Base-by-base conservation (phyloP, 2,797 vertebrate species). In the Rhynchotus rufescens region DNA sequence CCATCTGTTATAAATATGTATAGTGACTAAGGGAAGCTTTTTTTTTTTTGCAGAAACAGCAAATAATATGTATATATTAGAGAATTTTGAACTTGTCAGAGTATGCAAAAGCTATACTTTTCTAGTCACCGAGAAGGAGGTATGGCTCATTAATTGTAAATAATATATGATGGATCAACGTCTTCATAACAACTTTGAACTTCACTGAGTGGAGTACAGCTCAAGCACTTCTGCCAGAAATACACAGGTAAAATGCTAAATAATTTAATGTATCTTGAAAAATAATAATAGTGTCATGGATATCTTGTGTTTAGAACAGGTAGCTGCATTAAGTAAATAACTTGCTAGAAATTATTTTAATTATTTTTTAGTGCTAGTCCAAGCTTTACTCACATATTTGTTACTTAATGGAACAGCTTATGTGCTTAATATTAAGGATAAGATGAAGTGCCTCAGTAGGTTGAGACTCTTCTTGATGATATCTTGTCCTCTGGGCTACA, bases 361-460 rank as follows among this genome's bases (percentile, higher is more conserved):
- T 82, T 95, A 65, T 75, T 92, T 92, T 92, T 82, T 91, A 88
- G 12, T 80, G 32, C 14, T 51, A 67, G 32, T 15, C n/a, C 38
- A 59, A 32, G 36, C 71, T 68, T 91, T 66, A 80, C 83, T 90
- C 74, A 62, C 79, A 59, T 42, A 20, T 47, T 34, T 52, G 9
- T 75, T 42, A 75, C 59, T 86, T 84, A 69, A 49, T 83, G 45
- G 69, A 90, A 84, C 19, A 60, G 44, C 38, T 94, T 74, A 84
- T 59, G 59, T 92, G 51, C 56, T 90, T 72, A 80, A 68, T 61
- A 81, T 80, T 74, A 88, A 71, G 61, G 34, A 74, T 44, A 74
- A 84, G 72, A 92, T 88, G 59, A 91, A 88, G 80, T 92, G 80
- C 76, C 93, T 79, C 79, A 73, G 26, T 89, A 69, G 79, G 67